Conservation (phyloP, 2,797 vertebrate genomes). For the Hippopotamyrus pictus region DNA sequence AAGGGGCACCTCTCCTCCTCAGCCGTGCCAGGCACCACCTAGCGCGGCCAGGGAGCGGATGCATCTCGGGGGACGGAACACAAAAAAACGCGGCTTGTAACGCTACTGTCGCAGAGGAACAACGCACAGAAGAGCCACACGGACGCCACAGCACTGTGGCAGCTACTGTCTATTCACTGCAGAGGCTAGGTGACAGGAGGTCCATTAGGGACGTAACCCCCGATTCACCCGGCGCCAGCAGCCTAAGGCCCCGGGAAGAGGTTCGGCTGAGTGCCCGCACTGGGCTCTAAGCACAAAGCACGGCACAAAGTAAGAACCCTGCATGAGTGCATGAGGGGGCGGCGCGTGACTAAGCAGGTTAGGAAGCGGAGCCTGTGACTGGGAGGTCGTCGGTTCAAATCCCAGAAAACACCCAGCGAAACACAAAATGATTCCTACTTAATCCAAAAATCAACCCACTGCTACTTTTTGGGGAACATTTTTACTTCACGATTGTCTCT, state of each 20-base stretch:
- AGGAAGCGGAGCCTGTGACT: background rate
- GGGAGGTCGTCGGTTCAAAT: background rate
- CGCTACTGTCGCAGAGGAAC: background rate
- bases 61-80: background rate
- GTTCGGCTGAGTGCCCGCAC: background rate
- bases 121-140: background rate
- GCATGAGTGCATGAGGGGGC: background rate
- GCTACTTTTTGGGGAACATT: constrained; percentile 1
- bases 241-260: background rate
- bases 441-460: background rate
- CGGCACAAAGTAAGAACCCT: background rate
- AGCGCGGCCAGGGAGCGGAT: background rate
- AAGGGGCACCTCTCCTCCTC: background rate
- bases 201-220: background rate
- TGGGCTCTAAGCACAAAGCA: background rate
- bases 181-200: background rate
- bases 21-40: background rate
- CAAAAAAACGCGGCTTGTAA: too few relatives aligned
- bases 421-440: background rate
- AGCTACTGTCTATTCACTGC: background rate
- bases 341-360: background rate
- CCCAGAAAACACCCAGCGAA: background rate
- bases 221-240: background rate
- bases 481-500: background rate
- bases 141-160: background rate